Percentiles rank a stretch among this genome's conserved stretches.
Conservation (phyloP, 2,113 vertebrate genomes). For the Cyanoderma ruficeps region DNA sequence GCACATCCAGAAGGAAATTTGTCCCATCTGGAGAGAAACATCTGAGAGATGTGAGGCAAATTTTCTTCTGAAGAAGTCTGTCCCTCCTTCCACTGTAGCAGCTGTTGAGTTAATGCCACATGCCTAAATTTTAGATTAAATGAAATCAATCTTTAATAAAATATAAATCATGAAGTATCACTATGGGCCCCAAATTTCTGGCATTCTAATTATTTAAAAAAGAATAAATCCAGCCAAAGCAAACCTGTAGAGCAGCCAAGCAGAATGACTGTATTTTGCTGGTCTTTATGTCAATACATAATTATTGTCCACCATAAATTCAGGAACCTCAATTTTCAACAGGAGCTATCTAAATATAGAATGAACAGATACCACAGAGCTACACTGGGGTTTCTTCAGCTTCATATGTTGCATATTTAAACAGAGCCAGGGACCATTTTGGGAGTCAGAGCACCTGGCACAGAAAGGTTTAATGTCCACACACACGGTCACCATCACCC, state of each 20-base stretch:
- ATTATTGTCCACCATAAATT: not conserved
- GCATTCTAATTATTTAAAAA: not conserved
- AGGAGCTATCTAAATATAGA: not conserved
- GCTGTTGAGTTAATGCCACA: not conserved
- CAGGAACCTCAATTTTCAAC: not conserved
- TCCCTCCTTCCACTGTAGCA: not conserved
- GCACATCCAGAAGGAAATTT: not conserved
- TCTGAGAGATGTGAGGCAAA: not conserved
- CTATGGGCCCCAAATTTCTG: not conserved
- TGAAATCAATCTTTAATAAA: not conserved
- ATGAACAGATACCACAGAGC: not conserved
- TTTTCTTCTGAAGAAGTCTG: not conserved
- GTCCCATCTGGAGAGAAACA: not conserved
- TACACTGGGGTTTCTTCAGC: not conserved
- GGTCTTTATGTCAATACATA: not conserved
- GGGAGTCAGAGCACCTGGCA: not conserved
- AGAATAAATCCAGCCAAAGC: rapidly evolving
- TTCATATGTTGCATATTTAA: not conserved
- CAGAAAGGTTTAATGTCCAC: not conserved
- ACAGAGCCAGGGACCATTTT: not conserved
- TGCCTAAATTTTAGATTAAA: not conserved
- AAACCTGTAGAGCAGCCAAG: not conserved
- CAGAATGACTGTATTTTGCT: not conserved
- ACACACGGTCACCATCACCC: too few relatives aligned
- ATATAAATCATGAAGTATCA: not conserved